Evolutionary conservation across 2,888 invertebrate species (phyloP), one percentile per base, ranked within the genome.

Genomic region (Ephialtes manifestator): DNA sequence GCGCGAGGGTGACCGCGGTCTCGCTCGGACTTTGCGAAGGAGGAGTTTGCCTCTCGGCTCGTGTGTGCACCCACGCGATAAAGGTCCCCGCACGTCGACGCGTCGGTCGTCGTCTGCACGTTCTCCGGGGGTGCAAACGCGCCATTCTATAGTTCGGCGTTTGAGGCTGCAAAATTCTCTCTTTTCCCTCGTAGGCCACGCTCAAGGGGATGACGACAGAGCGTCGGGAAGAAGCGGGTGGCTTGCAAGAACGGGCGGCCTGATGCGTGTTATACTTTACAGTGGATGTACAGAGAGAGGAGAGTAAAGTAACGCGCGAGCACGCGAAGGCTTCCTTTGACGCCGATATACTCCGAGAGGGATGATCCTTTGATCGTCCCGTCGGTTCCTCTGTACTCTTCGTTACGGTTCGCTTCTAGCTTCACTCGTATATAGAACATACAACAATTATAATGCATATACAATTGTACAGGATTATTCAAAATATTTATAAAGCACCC

Each of bases 301-400:
- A 10, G 70, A 63, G 82, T 60, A 67, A 84, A 81, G 84, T 75
- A 75, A 76, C 79, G 79, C 60, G 77, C 70, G 83, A 71, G 74
- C 85, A 81, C 85, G 84, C 86, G 87, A 86, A 67, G 46, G 65
- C 67, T 74, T 87, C 87, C 91, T 91, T 91, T 91, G 91, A 91
- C 89, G 89, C 84, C 84, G 81, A 88, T 88, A 88, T 86, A 88
- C 88, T 85, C 87, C 83, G 81, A 87, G 78, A 84, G 91, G 90
- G 91, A 89, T 90, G 90, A 90, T 89, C 89, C 91, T 91, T 90
- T 91, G 91, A 91, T 90, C 86, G 85, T 86, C 91, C 90, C 83
- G 81, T 81, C 85, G 76, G 82, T 81, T 85, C 76, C 85, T 86
- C 84, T 82, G 84, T 81, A 84, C 83, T 84, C 86, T 77, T 85